Evolutionary conservation across 2,888 invertebrate species (phyloP), one percentile per base, ranked within the genome.

Genomic region (Podabrus alpinus): DNA sequence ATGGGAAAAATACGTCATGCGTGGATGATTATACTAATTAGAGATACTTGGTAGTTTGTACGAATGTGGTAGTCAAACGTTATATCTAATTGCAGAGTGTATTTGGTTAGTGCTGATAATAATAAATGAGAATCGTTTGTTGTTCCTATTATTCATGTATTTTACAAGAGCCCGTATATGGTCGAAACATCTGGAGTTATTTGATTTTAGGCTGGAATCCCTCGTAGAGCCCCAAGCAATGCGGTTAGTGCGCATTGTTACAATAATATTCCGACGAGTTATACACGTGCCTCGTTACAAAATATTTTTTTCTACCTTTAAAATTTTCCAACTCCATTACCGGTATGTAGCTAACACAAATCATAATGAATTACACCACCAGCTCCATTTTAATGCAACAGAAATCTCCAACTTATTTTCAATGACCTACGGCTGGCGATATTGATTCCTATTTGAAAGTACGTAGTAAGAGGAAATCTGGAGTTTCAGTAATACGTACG

Each of bases 171-270:
- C 73, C 62, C 72, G 75, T 74, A 77, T 77, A 77, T 73, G 69
- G 75, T 72, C 66, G 72, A 70, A 78, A 75, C 78, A 77, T 75
- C 77, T 77, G 78, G 76, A 75, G 74, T 78, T 73, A 75, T 77
- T 74, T 74, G 74, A 75, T 75, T 74, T 71, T 72, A 75, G 69
- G 76, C 79, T 77, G 62, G 78, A 79, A 74, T 81, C 81, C 83
- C 82, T 82, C 83, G 79, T 84, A 81, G 82, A 85, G 84, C 86
- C 84, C 79, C 82, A 82, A 84, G 86, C 85, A 81, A 85, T 86
- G 86, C 86, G 85, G 86, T 85, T 85, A 85, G 83, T 83, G 83
- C 84, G 82, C 83, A 84, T 84, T 85, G 85, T 85, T 83, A 83
- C 84, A 83, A 83, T 83, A 82, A 79, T 80, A 80, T 79, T 76